Evolutionary conservation across 2,888 invertebrate genomes (phyloP).

Genomic region (Dilophus febrilis): DNA sequence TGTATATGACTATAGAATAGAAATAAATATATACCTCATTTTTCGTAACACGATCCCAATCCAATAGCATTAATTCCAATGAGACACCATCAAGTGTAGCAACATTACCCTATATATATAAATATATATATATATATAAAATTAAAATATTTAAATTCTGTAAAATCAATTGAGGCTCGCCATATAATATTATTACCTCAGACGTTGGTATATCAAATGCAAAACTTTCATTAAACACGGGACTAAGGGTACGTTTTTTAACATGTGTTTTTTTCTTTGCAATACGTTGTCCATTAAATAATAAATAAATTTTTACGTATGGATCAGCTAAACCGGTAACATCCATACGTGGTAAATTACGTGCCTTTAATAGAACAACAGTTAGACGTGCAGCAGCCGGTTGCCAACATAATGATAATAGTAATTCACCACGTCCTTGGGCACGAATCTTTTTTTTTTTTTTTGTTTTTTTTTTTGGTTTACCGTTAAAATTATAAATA

Average conservation of each 20-base stretch:
- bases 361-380: conserved; percentile 90
- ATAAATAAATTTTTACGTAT: conserved; percentile 87
- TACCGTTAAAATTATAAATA: background rate
- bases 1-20: no score
- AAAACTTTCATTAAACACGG: conserved; percentile 98
- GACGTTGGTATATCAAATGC: conserved; percentile 86
- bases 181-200: conserved; percentile 35
- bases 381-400: conserved; percentile 90
- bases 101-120: conserved; percentile 22
- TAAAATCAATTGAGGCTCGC: no score
- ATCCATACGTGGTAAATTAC: conserved; percentile 96
- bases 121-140: background rate
- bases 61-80: conserved; percentile 40
- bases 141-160: no score
- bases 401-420: conserved; percentile 96
- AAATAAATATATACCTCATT: conserved; percentile 92
- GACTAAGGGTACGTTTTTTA: conserved; percentile 92
- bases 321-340: conserved; percentile 95
- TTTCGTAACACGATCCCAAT: conserved; percentile 97
- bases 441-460: conserved; percentile 53
- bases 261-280: conserved; percentile 99
- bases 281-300: conserved; percentile 93
- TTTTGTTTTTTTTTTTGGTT: conserved; percentile 4
- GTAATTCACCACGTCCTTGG: conserved; percentile 84
- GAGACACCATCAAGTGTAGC: conserved; percentile 29